Base-by-base conservation (phyloP, 2,797 vertebrate genomes). In the Alexandromys oeconomus region DNA sequence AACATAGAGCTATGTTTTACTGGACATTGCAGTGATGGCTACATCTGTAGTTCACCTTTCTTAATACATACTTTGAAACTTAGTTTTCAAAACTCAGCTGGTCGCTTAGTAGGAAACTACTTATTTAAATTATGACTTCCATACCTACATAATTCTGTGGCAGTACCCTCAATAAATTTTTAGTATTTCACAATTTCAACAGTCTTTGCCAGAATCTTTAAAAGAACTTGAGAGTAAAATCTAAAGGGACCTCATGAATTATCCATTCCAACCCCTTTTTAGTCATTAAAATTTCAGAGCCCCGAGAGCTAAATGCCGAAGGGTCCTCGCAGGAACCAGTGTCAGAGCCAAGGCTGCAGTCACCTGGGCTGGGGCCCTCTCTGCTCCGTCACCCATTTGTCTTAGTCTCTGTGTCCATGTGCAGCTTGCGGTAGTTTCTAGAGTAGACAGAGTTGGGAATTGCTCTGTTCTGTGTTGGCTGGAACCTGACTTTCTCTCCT, bases 121-220 rank as follows among this genome's bases (percentile, higher is more conserved):
- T 80, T 87, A 78, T 67, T 87, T 91, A 91, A 94, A 89, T 61
- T 54, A 25, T 93, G 91, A 71, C 81, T 19, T 9, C 81, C 34
- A 46, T 34, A 87, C 74, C 74, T n/a, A 10, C 34, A 37, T 80
- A 86, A 87, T 71, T 95, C 73, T 86, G 12, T 91, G 34, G 40
- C 34, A 27, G 43, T 54, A 27, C 63, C 82, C 74, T 37, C 46
- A 67, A 3, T 74, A 91, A 59, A 80, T 67, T 57, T 31, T 69
- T 91, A 69, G 40, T 61, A 57, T 69, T 74, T 71, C 63, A 67
- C 46, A 63, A 0, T 95, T 87, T 97, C 76, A 90, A 7, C 31
- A 63, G 34, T 74, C 85, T 61, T 94, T 94, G 79, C 43, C 31
- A 31, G 46, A 77, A 29, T 69, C 46, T 87, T 43, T 71, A 59